Conservation (phyloP, 2,113 vertebrate species). For the Percopsis transmontana region DNA sequence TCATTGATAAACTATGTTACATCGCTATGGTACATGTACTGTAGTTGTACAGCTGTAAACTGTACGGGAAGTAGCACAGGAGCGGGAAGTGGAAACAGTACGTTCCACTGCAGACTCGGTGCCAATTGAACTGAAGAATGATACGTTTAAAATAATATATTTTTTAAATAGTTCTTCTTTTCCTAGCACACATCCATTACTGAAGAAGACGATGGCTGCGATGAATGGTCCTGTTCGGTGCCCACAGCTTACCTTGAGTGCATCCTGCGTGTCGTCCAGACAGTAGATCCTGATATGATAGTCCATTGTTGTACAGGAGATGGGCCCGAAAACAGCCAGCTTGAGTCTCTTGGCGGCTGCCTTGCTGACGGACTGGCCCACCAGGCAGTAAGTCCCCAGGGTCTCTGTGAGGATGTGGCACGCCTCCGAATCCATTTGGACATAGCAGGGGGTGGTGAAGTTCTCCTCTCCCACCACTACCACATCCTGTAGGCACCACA, state of each 20-base stretch:
- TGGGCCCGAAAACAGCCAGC: slow-evolving; percentile 89
- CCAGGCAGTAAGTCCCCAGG: slow-evolving; percentile 89
- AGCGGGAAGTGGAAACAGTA: too few relatives aligned
- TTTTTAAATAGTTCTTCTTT: too few relatives aligned
- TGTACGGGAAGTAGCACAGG: too few relatives aligned
- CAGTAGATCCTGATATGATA: slow-evolving; percentile 94
- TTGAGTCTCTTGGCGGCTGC: slow-evolving; percentile 90
- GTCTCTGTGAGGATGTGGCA: slow-evolving; percentile 93
- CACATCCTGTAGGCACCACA: slow-evolving; percentile 80
- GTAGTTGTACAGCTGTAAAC: too few relatives aligned
- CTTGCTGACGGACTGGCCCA: slow-evolving; percentile 88
- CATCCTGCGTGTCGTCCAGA: slow-evolving; percentile 91
- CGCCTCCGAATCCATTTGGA: slow-evolving; percentile 90
- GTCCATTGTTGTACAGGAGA: slow-evolving; percentile 88
- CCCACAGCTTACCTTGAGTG: slow-evolving; percentile 89
- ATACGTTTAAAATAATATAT: too few relatives aligned
- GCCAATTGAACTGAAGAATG: too few relatives aligned
- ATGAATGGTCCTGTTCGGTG: too few relatives aligned
- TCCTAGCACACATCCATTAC: too few relatives aligned
- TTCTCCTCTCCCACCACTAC: slow-evolving; percentile 93
- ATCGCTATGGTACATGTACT: too few relatives aligned
- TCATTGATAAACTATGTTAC: too few relatives aligned
- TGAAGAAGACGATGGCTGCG: too few relatives aligned
- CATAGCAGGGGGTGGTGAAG: slow-evolving; percentile 93
- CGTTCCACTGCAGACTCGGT: too few relatives aligned